phyloP scores from a whole-genome alignment of 2,888 invertebrate genomes.

The Bhutanitis thaidina region DNA sequence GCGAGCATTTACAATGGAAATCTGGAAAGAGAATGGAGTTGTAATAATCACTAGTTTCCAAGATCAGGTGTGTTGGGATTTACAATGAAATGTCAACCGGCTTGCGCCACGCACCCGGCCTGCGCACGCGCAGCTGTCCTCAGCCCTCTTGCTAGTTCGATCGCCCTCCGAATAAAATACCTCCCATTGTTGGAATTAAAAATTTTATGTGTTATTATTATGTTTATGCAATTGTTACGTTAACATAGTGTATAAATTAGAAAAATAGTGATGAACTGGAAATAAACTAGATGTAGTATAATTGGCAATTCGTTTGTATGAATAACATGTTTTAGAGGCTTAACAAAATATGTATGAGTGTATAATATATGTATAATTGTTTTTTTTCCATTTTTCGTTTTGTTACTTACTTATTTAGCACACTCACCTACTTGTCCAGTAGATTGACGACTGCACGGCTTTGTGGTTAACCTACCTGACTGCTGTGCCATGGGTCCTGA shows the following conservation, averaged over 20 bases:
- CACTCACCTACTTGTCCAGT: no score
- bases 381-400: neutral
- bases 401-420: no score
- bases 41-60: conserved; percentile 63
- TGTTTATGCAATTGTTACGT: conserved; percentile 16
- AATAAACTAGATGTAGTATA: no score
- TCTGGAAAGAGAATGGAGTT: conserved; percentile 53
- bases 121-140: conserved; percentile 68
- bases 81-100: conserved; percentile 68
- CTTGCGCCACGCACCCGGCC: conserved; percentile 55
- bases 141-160: conserved; percentile 47
- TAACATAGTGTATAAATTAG: neutral
- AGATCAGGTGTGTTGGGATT: conserved; percentile 75
- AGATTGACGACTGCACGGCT: no score
- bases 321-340: no score
- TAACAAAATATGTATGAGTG: no score
- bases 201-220: conserved; percentile 18
- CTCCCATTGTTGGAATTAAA: conserved; percentile 18
- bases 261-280: conserved; percentile 7
- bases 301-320: no score
- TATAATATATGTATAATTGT: no score
- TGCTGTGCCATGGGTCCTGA: no score
- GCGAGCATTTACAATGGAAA: conserved; percentile 47
- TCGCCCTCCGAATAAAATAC: conserved; percentile 29
- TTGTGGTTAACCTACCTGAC: no score